Evolutionary conservation across 2,888 invertebrate species (phyloP).

Genomic region (Phorcus lineatus): DNA sequence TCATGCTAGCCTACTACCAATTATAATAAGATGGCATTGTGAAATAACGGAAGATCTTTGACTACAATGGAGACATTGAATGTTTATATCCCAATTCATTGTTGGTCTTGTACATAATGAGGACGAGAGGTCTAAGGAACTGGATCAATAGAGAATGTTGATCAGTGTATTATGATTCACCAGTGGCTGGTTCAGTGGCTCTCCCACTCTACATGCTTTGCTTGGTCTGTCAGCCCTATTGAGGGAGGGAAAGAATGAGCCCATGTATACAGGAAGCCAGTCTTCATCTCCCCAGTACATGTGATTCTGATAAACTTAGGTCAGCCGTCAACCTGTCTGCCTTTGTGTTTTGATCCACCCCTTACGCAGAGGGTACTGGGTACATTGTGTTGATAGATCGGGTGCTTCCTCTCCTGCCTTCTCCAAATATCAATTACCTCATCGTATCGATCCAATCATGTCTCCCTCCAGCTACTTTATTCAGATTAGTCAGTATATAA

Average conservation of each 20-base stretch:
- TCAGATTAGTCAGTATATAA: no score
- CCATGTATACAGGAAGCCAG: neutral
- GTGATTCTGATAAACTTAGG: neutral
- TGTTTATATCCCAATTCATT: neutral
- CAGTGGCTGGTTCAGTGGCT: neutral
- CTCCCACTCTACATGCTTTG: neutral
- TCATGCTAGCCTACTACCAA: neutral
- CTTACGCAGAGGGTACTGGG: neutral
- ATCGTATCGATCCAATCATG: no score
- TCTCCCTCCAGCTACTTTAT: no score
- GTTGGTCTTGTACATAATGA: neutral
- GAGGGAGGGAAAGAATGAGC: neutral
- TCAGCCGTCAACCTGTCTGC: neutral
- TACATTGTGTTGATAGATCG: no score
- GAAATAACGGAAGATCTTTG: neutral
- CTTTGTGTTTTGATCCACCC: neutral
- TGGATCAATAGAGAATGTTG: constrained; percentile 3
- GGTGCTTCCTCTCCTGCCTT: no score
- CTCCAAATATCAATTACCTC: no score
- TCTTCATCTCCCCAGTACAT: neutral
- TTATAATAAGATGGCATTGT: constrained; percentile 27
- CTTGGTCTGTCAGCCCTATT: neutral
- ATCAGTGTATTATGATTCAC: constrained; percentile 7
- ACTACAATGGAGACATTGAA: neutral
- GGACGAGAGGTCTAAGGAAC: neutral